These are phyloP conservation scores for Tichodroma muraria DNA, from an alignment of 2,113 vertebrate genomes.

Conservation along the genomic window DNA sequence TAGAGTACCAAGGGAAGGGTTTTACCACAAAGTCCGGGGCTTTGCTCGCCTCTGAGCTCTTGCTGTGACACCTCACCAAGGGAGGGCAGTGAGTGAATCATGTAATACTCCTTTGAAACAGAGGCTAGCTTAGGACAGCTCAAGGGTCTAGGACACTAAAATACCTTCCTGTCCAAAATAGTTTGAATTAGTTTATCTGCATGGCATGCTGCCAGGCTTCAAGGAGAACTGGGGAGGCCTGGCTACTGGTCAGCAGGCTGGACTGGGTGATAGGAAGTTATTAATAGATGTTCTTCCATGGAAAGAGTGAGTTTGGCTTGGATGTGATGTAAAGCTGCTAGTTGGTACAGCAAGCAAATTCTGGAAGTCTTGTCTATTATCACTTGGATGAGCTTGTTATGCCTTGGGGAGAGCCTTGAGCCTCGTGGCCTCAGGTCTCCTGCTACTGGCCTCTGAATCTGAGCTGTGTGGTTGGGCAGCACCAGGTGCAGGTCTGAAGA, in stretches of 20 bases:
- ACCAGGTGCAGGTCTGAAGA: not conserved
- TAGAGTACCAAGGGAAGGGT: not conserved
- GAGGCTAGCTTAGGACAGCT: not conserved
- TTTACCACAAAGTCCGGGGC: not conserved
- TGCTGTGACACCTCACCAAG: not conserved
- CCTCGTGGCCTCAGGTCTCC: not conserved
- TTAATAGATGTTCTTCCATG: constrained; percentile 5
- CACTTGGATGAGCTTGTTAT: not conserved
- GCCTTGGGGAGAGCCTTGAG: not conserved
- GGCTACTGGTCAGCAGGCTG: not conserved
- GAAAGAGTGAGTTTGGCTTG: constrained; percentile 10
- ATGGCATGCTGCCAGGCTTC: not conserved
- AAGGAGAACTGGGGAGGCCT: not conserved
- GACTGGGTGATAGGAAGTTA: not conserved
- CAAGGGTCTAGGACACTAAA: not conserved
- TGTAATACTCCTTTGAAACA: not conserved
- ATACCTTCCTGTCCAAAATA: not conserved
- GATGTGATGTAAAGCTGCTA: not conserved
- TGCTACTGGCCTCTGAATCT: not conserved
- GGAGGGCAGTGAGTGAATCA: not conserved
- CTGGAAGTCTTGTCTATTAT: not conserved
- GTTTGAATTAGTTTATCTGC: not conserved
- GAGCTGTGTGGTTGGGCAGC: not conserved
- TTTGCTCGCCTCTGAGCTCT: not conserved
- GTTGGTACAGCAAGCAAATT: not conserved